These are phyloP conservation scores for Abscondita cerata DNA, from an alignment of 2,888 invertebrate genomes.

Conservation along the genomic window DNA sequence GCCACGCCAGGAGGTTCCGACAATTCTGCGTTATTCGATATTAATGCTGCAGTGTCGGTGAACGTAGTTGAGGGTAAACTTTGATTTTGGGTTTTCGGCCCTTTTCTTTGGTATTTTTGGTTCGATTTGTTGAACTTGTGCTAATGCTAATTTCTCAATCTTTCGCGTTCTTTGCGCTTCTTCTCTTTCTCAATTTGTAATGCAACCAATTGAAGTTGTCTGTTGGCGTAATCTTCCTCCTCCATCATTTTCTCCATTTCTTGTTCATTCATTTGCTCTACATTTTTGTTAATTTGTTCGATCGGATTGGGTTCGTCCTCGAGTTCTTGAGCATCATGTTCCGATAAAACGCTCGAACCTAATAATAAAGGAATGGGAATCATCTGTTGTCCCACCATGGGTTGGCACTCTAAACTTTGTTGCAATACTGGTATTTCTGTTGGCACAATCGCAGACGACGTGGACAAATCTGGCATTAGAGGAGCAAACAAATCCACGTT, in stretches of 20 bases:
- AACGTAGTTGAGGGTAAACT: constrained; percentile 7
- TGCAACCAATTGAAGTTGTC: constrained; percentile 62
- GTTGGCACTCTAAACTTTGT: constrained; percentile 7
- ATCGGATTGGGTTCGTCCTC: constrained; percentile 57
- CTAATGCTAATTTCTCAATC: not conserved
- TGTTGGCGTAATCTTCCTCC: constrained; percentile 66
- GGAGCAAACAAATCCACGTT: constrained; percentile 12
- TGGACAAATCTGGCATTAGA: constrained; percentile 51
- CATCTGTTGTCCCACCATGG: constrained; percentile 3
- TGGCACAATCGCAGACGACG: not conserved
- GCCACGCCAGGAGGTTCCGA: constrained; percentile 54
- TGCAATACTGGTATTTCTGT: constrained; percentile 5
- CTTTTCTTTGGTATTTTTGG: constrained; percentile 55
- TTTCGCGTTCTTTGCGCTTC: constrained; percentile 63
- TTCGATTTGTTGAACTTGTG: constrained; percentile 52
- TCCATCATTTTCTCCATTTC: constrained; percentile 64
- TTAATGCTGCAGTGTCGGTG: constrained; percentile 14
- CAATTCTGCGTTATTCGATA: constrained; percentile 48
- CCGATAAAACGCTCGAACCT: constrained; percentile 18
- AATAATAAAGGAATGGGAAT: constrained; percentile 12
- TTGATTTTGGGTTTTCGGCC: constrained; percentile 47
- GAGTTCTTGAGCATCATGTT: constrained; percentile 25
- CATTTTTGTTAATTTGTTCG: constrained; percentile 52
- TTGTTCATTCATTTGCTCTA: constrained; percentile 60
- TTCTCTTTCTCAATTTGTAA: constrained; percentile 63